phyloP scores from a whole-genome alignment of 2,797 vertebrate genomes.

The Sphenodon punctatus region DNA sequence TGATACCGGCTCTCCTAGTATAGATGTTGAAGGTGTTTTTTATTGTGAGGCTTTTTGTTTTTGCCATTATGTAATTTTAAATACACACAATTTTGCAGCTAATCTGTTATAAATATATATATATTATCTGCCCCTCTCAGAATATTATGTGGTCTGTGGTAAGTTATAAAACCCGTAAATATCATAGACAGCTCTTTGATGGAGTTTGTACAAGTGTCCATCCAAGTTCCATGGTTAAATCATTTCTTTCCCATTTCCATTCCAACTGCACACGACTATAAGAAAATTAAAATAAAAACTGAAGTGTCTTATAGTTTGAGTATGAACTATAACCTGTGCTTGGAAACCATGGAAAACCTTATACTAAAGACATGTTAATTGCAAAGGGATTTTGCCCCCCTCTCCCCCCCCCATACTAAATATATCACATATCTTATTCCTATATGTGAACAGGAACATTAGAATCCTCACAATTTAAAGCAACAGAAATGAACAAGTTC shows the following conservation, averaged over 20 bases:
- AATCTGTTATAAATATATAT: conserved; percentile 31
- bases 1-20: conserved; percentile 59
- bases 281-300: background rate
- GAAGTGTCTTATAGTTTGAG: background rate
- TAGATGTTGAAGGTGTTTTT: no score
- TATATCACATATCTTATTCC: background rate
- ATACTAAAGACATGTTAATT: conserved; percentile 8
- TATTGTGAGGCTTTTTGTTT: no score
- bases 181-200: background rate
- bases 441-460: background rate
- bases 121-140: conserved; percentile 4
- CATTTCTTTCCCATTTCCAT: background rate
- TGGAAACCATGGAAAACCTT: background rate
- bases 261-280: background rate
- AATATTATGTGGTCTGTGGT: conserved; percentile 22
- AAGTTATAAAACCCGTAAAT: background rate
- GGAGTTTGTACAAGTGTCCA: background rate
- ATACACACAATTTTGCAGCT: no score
- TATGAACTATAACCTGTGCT: background rate
- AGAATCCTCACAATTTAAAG: background rate
- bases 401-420: no score
- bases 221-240: background rate
- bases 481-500: background rate
- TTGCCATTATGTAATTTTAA: no score
- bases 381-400: no score